Evolutionary conservation across 2,797 vertebrate genomes (phyloP).

Genomic region (Manis crassicaudata): DNA sequence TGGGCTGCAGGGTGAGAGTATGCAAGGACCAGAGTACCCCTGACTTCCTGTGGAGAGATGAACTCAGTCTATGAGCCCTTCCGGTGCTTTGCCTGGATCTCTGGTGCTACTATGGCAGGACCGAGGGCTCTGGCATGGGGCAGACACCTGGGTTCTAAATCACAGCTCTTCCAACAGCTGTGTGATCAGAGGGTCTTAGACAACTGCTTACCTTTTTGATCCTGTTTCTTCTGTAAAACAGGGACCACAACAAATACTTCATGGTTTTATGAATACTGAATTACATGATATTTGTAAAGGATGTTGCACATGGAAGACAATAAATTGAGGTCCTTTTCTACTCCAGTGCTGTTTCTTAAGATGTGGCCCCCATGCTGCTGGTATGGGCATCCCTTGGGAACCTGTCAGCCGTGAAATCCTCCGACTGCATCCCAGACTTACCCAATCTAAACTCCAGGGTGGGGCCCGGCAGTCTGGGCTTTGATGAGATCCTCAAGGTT

Average conservation of each 20-base stretch:
- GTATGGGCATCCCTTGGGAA: background rate
- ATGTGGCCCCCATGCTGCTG: background rate
- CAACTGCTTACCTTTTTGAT: background rate
- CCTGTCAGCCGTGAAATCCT: background rate
- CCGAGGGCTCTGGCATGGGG: background rate
- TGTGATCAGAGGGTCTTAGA: background rate
- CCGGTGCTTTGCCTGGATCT: background rate
- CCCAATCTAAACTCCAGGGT: background rate
- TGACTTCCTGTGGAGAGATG: background rate
- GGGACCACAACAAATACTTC: background rate
- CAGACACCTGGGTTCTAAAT: background rate
- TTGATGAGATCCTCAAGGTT: background rate
- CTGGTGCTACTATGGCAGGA: background rate
- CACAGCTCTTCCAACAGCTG: rapidly evolving
- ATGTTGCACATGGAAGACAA: background rate
- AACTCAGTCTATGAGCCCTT: background rate
- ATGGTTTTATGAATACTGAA: background rate
- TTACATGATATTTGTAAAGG: background rate
- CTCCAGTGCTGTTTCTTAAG: background rate
- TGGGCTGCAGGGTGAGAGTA: rapidly evolving
- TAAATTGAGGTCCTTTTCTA: background rate
- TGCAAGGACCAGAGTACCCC: background rate
- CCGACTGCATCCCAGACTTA: background rate
- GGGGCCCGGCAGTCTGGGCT: background rate
- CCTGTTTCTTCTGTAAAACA: background rate